Conservation (phyloP, 2,888 invertebrate species). For the Spilarctia lutea region DNA sequence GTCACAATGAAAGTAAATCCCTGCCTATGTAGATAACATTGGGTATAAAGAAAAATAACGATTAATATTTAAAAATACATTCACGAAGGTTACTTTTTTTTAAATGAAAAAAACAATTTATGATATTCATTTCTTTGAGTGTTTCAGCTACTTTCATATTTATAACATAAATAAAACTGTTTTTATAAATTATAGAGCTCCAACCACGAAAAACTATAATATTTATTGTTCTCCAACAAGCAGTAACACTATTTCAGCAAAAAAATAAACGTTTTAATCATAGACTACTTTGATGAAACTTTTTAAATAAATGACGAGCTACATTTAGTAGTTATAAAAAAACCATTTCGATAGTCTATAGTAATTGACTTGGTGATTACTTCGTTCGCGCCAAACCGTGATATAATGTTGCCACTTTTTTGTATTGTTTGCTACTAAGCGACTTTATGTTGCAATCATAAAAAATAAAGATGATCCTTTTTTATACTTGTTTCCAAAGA, state of each 20-base stretch:
- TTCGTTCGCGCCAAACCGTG: slow-evolving; percentile 30
- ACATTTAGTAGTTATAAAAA: slow-evolving; percentile 32
- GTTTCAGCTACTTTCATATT: background rate
- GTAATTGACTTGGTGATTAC: slow-evolving; percentile 37
- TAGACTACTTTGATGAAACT: slow-evolving; percentile 12
- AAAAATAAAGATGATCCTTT: slow-evolving; percentile 23
- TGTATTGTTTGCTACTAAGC: slow-evolving; percentile 14
- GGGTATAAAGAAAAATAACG: background rate
- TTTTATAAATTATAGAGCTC: slow-evolving; percentile 5
- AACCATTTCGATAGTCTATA: slow-evolving; percentile 30
- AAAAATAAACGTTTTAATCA: slow-evolving; percentile 39
- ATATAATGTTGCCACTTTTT: slow-evolving; percentile 18
- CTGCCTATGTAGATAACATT: background rate
- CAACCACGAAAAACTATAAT: background rate
- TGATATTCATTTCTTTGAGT: background rate
- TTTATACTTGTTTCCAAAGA: slow-evolving; percentile 6
- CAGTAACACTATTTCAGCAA: slow-evolving; percentile 15
- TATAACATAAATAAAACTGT: slow-evolving; percentile 9
- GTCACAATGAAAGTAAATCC: background rate
- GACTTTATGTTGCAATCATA: slow-evolving; percentile 20
- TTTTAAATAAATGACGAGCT: slow-evolving; percentile 29
- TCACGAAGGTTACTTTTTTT: background rate
- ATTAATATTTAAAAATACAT: background rate
- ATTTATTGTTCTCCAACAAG: slow-evolving; percentile 14
- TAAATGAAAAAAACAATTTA: slow-evolving; percentile 1